phyloP scores from a whole-genome alignment of 2,113 vertebrate species.

The Trichechus manatus region DNA sequence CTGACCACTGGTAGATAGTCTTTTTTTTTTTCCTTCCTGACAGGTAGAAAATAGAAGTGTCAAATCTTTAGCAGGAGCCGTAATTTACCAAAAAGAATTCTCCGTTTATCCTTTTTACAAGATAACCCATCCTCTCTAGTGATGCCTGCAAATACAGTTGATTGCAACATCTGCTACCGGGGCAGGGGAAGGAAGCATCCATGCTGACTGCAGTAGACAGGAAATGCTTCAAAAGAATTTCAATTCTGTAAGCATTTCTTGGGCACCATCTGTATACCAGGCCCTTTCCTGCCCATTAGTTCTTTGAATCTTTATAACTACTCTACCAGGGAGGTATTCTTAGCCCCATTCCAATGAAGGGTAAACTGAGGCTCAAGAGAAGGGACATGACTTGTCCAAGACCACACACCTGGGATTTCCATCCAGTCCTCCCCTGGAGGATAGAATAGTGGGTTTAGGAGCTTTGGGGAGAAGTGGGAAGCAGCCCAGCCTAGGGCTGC shows the following conservation, averaged over 20 bases:
- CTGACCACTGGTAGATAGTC: slow-evolving; percentile 71
- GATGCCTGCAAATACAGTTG: background rate
- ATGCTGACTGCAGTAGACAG: background rate
- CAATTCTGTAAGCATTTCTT: slow-evolving; percentile 50
- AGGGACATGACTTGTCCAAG: background rate
- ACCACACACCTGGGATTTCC: background rate
- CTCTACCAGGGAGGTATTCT: background rate
- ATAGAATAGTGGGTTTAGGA: background rate
- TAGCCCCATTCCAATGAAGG: background rate
- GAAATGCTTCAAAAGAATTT: background rate
- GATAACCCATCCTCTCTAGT: slow-evolving; percentile 53
- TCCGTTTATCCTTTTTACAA: slow-evolving; percentile 59
- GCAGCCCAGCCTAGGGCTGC: background rate
- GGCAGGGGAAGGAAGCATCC: background rate
- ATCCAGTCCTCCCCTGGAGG: background rate
- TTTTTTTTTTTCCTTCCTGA: slow-evolving; percentile 63
- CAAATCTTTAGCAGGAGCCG: slow-evolving; percentile 59
- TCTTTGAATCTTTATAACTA: background rate
- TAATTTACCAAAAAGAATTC: slow-evolving; percentile 79
- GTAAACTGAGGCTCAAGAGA: slow-evolving; percentile 1
- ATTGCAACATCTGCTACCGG: background rate
- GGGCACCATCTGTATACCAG: background rate
- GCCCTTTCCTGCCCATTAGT: background rate
- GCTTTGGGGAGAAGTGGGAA: background rate
- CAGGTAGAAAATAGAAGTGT: slow-evolving; percentile 81